Base-by-base conservation (phyloP, 1,140 invertebrate species). In the Pseudomyrmex dendroicus region DNA sequence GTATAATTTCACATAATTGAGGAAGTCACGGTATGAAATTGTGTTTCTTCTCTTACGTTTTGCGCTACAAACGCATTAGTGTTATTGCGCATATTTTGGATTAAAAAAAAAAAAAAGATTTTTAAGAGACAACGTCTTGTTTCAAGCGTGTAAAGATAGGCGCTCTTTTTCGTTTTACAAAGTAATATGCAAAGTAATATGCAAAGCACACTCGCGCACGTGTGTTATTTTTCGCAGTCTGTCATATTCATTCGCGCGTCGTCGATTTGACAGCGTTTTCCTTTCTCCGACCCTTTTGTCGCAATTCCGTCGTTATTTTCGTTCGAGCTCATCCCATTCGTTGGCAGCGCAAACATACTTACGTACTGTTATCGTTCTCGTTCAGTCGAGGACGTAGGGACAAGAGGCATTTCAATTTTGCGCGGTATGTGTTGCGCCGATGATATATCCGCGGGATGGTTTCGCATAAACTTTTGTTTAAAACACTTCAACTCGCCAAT, bases 181-280 rank as follows among this genome's bases (percentile, higher is more conserved):
- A 35, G 5, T 35, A 35, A 52, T 17, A 20, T 54, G 25, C 44
- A 35, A 12, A 13, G 48, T 52, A 77, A 67, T 66, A 66, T 66
- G 48, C 63, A 67, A 77, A 77, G 20, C 25, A 22, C 13, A 44
- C 15, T 44, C 12, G 3, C 4, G 17, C n/a, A 35, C 35, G 35
- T 35, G 35, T 25, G 22, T n/a, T 67, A 44, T 56, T 44, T 17
- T 2, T 54, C 25, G 12, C 48, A 77, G 50, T 77, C 63, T 35
- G 13, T 77, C 67, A 67, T 73, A 46, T 52, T 54, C 22, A 35
- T 35, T 5, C 35, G 35, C 20, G 9, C 54, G n/a, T 66, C 66
- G 52, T 62, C 86, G 62, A 86, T 86, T 78, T 76, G 73, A 87
- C 82, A 86, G 62, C 63, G 84, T 87, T 87, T 87, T 84, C 62